A percentile compares a stretch with the other conserved stretches of the same genome.
Conservation (phyloP, 2,113 vertebrate species). For the Melanotaenia duboulayi region DNA sequence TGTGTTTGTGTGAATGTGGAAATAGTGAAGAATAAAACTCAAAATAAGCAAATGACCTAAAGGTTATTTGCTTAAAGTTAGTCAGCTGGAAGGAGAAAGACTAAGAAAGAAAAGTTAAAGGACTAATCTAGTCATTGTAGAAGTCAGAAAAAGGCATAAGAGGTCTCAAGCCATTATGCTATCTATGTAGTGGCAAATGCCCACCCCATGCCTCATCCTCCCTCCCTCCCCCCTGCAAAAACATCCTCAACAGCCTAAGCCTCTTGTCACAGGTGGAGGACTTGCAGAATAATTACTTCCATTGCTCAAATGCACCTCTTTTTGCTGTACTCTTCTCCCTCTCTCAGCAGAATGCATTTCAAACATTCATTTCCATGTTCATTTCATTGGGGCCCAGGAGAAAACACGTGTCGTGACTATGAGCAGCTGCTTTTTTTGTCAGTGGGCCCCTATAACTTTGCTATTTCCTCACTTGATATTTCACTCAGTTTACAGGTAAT, state of each 20-base stretch:
- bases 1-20: background rate
- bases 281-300: conserved; percentile 80
- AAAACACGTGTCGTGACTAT: conserved; percentile 71
- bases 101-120: conserved; percentile 30
- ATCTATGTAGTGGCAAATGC: conserved; percentile 47
- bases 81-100: background rate
- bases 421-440: conserved; percentile 34
- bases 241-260: conserved; percentile 56
- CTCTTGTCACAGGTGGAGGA: conserved; percentile 82
- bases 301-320: conserved; percentile 48
- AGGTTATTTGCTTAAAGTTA: conserved; percentile 39
- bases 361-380: conserved; percentile 79
- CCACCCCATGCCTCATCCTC: conserved; percentile 13
- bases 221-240: conserved; percentile 45
- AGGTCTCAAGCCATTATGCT: conserved; percentile 69
- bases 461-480: conserved; percentile 51
- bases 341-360: conserved; percentile 58
- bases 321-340: conserved; percentile 5
- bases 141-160: conserved; percentile 42
- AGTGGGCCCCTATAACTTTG: conserved; percentile 38
- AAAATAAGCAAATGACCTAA: conserved; percentile 26
- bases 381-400: conserved; percentile 72
- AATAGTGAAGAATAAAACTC: conserved; percentile 32
- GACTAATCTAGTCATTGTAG: conserved; percentile 44
- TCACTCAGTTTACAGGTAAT: conserved; percentile 69